Percentiles rank a stretch among this genome's conserved stretches.
phyloP scores from a whole-genome alignment of 1,140 invertebrate genomes.

The Drosophila takahashii region DNA sequence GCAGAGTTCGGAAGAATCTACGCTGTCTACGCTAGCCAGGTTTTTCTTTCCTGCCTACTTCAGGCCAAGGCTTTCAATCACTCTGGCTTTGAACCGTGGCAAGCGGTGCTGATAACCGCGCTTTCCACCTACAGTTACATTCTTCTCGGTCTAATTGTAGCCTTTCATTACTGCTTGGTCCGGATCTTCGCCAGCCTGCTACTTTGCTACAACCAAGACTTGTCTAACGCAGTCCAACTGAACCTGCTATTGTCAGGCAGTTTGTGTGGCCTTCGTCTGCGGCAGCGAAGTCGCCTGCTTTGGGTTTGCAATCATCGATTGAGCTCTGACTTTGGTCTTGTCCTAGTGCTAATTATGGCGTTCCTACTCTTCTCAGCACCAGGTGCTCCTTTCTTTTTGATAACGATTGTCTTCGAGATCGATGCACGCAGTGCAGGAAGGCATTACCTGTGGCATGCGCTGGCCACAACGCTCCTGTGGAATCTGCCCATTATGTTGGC shows the following conservation, averaged over 20 bases:
- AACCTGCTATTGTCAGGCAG: neutral
- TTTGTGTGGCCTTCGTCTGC: conserved; percentile 18
- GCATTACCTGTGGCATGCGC: neutral
- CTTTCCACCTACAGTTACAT: conserved; percentile 32
- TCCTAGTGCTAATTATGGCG: conserved; percentile 46
- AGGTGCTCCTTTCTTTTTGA: conserved; percentile 56
- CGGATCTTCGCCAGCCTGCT: conserved; percentile 44
- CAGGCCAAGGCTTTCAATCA: neutral
- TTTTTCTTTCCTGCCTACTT: neutral
- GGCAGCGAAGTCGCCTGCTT: conserved; percentile 47
- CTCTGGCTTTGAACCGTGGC: neutral
- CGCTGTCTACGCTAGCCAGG: conserved; percentile 17
- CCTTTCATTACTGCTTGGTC: conserved; percentile 48
- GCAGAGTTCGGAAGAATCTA: conserved; percentile 20
- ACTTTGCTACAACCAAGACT: conserved; percentile 43
- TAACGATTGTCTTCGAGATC: conserved; percentile 47
- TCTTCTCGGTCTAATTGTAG: conserved; percentile 47
- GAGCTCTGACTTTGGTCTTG: conserved; percentile 52
- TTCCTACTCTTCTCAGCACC: conserved; percentile 43
- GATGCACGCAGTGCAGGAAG: neutral
- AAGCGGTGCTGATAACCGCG: conserved; percentile 4
- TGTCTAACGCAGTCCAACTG: neutral
- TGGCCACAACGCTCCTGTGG: conserved; percentile 34
- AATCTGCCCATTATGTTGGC: conserved; percentile 42
- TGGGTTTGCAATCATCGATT: conserved; percentile 52